A percentile compares a stretch with the other conserved stretches of the same genome.
These are phyloP conservation scores for Gallinago undulata DNA, from an alignment of 2,113 vertebrate species.

Conservation along the genomic window DNA sequence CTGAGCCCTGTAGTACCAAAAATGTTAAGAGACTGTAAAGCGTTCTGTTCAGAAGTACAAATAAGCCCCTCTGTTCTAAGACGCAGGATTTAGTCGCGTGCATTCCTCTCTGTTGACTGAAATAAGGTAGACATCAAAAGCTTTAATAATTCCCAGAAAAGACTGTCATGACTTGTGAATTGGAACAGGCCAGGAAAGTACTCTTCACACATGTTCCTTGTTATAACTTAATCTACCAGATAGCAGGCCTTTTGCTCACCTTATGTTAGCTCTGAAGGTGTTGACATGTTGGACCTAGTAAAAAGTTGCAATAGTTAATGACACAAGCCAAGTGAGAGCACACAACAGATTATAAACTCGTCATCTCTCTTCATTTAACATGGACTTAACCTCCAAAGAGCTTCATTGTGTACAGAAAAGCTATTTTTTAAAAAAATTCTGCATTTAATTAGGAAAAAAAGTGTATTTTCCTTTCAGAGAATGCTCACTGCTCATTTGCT, in stretches of 20 bases:
- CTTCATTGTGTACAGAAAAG: not conserved
- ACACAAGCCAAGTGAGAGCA: not conserved
- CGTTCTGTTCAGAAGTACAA: not conserved
- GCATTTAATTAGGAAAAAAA: not conserved
- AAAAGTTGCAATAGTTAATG: not conserved
- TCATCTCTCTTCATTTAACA: not conserved
- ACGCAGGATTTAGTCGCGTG: not conserved
- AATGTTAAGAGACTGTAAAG: not conserved
- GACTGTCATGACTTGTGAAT: not conserved
- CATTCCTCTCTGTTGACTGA: not conserved
- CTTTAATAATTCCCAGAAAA: not conserved
- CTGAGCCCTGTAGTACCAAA: not conserved
- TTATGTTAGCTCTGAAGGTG: not conserved
- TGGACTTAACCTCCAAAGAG: not conserved
- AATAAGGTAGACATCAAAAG: not conserved
- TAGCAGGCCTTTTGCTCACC: not conserved
- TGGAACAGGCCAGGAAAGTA: not conserved
- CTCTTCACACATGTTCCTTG: not conserved
- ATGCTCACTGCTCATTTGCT: not conserved
- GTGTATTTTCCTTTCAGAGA: not conserved
- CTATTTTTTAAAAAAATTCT: not conserved
- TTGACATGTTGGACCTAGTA: not conserved
- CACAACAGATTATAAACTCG: not conserved
- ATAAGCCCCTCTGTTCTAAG: not conserved
- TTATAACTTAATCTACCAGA: not conserved